A percentile compares a stretch with the other conserved stretches of the same genome.
Evolutionary conservation across 1,140 invertebrate genomes (phyloP).

Genomic region (Nebria ingens): DNA sequence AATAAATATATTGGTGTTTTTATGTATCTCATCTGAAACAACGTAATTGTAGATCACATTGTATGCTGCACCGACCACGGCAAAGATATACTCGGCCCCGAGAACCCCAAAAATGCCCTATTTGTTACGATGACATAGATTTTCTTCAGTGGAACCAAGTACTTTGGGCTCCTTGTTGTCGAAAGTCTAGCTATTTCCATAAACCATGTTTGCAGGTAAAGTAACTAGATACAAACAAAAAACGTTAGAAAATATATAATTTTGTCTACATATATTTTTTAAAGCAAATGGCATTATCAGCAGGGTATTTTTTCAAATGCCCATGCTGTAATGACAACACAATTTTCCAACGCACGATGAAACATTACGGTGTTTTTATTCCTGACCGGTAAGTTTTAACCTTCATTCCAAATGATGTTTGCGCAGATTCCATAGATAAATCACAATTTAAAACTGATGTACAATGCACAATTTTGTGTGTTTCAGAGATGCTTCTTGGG

Average conservation of each 20-base stretch:
- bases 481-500: background rate
- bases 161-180: background rate
- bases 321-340: background rate
- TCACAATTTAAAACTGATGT: background rate
- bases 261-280: background rate
- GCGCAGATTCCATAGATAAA: no score
- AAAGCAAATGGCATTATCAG: background rate
- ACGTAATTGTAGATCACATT: background rate
- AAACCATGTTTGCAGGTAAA: background rate
- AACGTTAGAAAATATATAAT: background rate
- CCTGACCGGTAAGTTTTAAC: background rate
- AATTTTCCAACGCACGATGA: background rate
- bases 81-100: background rate
- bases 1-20: no score
- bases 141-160: background rate
- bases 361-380: conserved; percentile 3
- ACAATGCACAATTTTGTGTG: background rate
- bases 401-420: no score
- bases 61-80: background rate
- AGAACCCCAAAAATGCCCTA: background rate
- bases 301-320: background rate
- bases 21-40: background rate
- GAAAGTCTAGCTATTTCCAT: background rate
- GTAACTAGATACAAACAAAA: background rate
- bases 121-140: background rate